Base-by-base conservation (phyloP, 2,113 vertebrate genomes). In the Syngnathoides biaculeatus region DNA sequence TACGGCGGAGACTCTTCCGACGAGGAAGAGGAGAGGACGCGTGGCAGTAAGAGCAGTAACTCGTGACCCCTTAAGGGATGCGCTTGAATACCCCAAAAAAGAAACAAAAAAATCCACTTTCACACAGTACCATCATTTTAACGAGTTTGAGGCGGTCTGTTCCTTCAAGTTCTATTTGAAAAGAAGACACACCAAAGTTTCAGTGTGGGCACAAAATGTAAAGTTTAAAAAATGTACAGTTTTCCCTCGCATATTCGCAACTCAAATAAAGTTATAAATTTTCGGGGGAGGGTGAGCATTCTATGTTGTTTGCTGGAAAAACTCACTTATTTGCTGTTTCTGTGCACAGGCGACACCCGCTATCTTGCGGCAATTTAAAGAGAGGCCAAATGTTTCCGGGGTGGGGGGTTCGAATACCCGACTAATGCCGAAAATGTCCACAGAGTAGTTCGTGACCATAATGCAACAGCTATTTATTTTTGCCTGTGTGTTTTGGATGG, bases 1-100 rank as follows among this genome's bases (percentile, higher is more conserved):
- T 93, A 93, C 0, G 90, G 89, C 67, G 91, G 86, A 67, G 92
- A 93, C 26, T 92, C 91, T 58, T 93, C 92, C 0, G 90, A 92
- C 47, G 92, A 93, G 81, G 92, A 93, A 71, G 92, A 93, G 74
- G 90, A 92, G 79, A 85, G 87, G 78, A 89, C 79, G 5, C 85
- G 38, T 68, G 84, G 87, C 83, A 91, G 87, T 87, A 90, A 88
- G 84, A 86, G 74, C 20, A 81, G 83, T 85, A 74, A 79, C 72
- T 86, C 83, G 68, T 91, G 87, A 83, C 79, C 65, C 80, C 68
- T 47, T 64, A 42, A 63, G 55, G 0, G 38, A 53, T 77, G 59
- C 69, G 35, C 42, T 45, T 72, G 20, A 52, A 50, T 30, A 19
- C 27, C 60, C 60, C 66, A 35, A 35, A 35, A 35, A 35, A 35